Evolutionary conservation across 2,113 vertebrate species (phyloP), one percentile per base, ranked within the genome.

Genomic region (Callipepla californica): DNA sequence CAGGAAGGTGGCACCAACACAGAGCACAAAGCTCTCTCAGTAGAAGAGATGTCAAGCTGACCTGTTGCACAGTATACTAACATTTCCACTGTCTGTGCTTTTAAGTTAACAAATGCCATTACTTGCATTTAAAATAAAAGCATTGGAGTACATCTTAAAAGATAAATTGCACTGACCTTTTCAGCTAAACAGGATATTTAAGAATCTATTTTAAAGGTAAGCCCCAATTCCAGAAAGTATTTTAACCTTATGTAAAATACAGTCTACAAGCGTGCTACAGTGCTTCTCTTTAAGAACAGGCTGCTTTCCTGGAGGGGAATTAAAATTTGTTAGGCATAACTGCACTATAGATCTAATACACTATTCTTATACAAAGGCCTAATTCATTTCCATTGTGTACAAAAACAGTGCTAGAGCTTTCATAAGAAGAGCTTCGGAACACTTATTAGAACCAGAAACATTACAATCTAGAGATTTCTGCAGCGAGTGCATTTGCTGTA

Each of bases 391-490:
- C 61, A 23, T 22, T 77, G 61, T 7, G 7, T 32, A 50, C 20
- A 87, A 58, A 94, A 89, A 4, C 74, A 77, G 47, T 23, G 70
- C 40, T 50, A 40, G 8, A 57, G 20, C 45, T 82, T 87, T 74
- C 36, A 48, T 12, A 32, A 32, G 3, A 90, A 91, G 48, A 80
- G 30, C 70, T 82, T 72, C 16, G 42, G 36, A 84, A 72, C 21
- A 48, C 30, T 80, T 82, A 80, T 50, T 65, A 94, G 44, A 92
- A 87, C 30, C 44, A 95, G 85, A 78, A 96, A 89, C 18, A 48
- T 48, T 72, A 30, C 61, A 93, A 85, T 81, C 40, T 79, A 68
- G 61, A 95, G 85, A 83, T 75, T 81, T 91, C 87, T 94, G 57
- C 51, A 65, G 36, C 82, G 66, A 83, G 16, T 80, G 63, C 0